Base-by-base conservation (phyloP, 2,797 vertebrate genomes). In the Sylvia borin region DNA sequence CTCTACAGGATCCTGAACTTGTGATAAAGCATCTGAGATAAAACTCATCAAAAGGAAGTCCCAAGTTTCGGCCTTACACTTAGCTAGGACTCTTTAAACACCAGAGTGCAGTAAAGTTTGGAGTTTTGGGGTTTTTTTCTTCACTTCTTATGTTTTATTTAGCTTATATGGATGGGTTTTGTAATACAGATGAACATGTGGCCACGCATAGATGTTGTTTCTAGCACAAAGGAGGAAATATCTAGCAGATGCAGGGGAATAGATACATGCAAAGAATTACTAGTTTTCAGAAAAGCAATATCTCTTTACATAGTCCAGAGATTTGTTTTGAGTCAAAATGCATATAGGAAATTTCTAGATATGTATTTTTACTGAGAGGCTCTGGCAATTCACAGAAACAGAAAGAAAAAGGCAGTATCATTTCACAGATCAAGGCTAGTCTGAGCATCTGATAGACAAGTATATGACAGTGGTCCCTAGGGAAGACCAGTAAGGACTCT, bases 21-120 rank as follows among this genome's bases (percentile, higher is more conserved):
- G 19, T n/a, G 57, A 77, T 20, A 88, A 64, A 77, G 6, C 22
- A 60, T 17, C 36, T 81, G 43, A 85, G 32, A 70, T 29, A 85
- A 54, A 89, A 54, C 0, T 1, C 16, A 80, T 27, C 13, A 65
- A 53, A 91, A 77, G 1, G 14, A 75, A 84, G 32, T 54, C 45
- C 25, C n/a, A 53, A 36, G 10, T 65, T 92, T 75, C 61, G 75
- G 40, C 18, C 45, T 86, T 62, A 73, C 2, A 10, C 11, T 81
- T 62, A 53, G 11, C 38, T 67, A 55, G 42, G 57, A 27, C 22
- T 60, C 51, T 64, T 64, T 17, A 84, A 36, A 22, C 18, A 3
- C 6, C 32, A 43, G 3, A 77, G 8, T 4, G 13, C 13, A 77
- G 22, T 10, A 38, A 17, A 38, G 0, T 0, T 40, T 40, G 13